phyloP scores from a whole-genome alignment of 2,888 invertebrate species.

The Atethmia centrago region DNA sequence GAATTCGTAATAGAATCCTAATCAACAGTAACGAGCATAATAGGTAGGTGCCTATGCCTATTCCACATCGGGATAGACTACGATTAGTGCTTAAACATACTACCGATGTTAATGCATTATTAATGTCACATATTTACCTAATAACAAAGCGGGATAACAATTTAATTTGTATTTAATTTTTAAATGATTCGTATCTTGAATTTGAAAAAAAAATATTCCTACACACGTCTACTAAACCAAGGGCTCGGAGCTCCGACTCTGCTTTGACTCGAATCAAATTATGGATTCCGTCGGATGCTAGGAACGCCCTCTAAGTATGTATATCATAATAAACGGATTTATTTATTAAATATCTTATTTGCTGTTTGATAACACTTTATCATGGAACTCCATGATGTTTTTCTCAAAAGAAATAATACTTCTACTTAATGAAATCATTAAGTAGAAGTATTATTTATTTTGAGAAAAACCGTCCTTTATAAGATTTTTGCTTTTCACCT shows the following conservation, averaged over 20 bases:
- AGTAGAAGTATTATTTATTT: background rate
- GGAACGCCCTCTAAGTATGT: slow-evolving; percentile 23
- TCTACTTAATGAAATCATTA: too few species aligned
- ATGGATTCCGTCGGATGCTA: slow-evolving; percentile 68
- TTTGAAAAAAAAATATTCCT: slow-evolving; percentile 58
- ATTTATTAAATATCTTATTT: slow-evolving; percentile 33
- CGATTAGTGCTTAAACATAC: background rate
- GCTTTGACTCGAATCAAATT: slow-evolving; percentile 76
- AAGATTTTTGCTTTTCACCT: too few species aligned
- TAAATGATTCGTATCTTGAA: slow-evolving; percentile 57
- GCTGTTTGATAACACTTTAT: slow-evolving; percentile 7
- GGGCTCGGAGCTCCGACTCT: slow-evolving; percentile 68
- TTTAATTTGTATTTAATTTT: slow-evolving; percentile 60
- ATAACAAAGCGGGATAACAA: slow-evolving; percentile 24
- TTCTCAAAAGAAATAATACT: too few species aligned
- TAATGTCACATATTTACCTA: background rate
- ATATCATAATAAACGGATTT: slow-evolving; percentile 20
- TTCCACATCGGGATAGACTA: background rate
- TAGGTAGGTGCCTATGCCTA: background rate
- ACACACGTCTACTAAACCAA: slow-evolving; percentile 75
- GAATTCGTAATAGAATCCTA: too few species aligned
- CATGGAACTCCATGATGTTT: too few species aligned
- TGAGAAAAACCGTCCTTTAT: background rate
- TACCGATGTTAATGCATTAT: slow-evolving; percentile 2
- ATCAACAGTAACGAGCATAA: background rate